Conservation (phyloP, 2,113 vertebrate genomes). For the Pontoporia blainvillei region DNA sequence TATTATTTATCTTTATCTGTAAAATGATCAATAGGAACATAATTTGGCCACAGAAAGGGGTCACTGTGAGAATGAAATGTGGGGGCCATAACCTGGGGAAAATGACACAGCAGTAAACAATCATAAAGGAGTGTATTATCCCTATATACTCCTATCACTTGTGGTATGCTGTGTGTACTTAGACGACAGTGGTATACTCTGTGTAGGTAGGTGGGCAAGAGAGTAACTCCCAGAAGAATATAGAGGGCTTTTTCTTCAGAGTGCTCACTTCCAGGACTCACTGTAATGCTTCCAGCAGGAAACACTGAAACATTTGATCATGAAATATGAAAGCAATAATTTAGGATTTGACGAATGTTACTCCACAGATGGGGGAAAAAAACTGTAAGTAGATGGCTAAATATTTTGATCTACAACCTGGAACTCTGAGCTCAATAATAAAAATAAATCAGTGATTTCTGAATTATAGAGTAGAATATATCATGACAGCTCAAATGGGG, state of each 20-base stretch:
- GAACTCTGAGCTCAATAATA: not conserved
- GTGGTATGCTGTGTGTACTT: not conserved
- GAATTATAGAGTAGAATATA: not conserved
- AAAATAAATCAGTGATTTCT: constrained; percentile 27
- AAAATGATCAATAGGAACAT: not conserved
- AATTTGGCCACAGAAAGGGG: not conserved
- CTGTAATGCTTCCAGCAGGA: not conserved
- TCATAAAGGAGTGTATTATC: not conserved
- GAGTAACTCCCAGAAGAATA: not conserved
- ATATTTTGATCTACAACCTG: not conserved
- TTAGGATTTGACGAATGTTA: not conserved
- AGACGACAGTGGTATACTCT: not conserved
- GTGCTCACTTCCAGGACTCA: not conserved
- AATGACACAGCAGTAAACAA: not conserved
- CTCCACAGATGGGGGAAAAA: not conserved
- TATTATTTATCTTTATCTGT: not conserved
- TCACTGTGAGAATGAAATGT: not conserved
- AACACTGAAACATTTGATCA: not conserved
- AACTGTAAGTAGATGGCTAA: not conserved
- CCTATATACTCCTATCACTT: not conserved
- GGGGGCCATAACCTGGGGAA: not conserved
- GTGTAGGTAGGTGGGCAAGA: not conserved
- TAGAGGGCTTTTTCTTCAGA: not conserved
- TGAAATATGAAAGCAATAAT: not conserved
- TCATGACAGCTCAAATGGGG: not conserved